A percentile compares a stretch with the other conserved stretches of the same genome.
Conservation (phyloP, 2,888 invertebrate species). For the Catocala fraxini region DNA sequence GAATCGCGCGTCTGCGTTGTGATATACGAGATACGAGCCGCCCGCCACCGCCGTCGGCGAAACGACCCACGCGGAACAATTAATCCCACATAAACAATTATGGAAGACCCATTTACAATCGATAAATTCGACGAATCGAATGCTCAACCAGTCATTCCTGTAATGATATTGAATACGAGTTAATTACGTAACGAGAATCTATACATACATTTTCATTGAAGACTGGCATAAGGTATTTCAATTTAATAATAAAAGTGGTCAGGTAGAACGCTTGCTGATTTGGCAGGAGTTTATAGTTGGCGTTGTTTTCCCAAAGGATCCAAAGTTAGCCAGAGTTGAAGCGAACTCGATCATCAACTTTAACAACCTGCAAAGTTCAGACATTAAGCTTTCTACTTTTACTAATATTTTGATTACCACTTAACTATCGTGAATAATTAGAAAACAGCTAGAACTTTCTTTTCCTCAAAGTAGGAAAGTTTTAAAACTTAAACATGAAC, state of each 20-base stretch:
- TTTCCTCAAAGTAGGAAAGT: too few relatives aligned
- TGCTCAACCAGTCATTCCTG: conserved; percentile 58
- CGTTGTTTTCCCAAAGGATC: conserved; percentile 73
- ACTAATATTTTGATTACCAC: conserved; percentile 58
- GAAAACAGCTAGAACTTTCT: background rate
- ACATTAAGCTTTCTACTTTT: conserved; percentile 65
- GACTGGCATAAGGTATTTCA: conserved; percentile 66
- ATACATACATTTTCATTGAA: conserved; percentile 70
- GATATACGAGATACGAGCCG: conserved; percentile 70
- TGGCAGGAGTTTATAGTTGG: conserved; percentile 58
- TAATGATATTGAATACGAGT: conserved; percentile 64
- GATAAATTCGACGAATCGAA: conserved; percentile 71
- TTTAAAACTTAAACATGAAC: too few relatives aligned
- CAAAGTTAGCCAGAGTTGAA: conserved; percentile 63
- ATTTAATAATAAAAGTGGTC: conserved; percentile 62
- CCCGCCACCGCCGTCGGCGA: conserved; percentile 59
- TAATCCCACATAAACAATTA: conserved; percentile 80
- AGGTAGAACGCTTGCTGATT: conserved; percentile 45
- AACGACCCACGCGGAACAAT: conserved; percentile 67
- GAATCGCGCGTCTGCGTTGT: conserved; percentile 74
- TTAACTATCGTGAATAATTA: conserved; percentile 45
- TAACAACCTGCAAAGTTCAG: conserved; percentile 69
- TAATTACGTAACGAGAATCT: conserved; percentile 66
- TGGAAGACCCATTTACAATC: conserved; percentile 72
- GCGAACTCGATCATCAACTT: conserved; percentile 74